These are phyloP conservation scores for Diplodus puntazzo DNA, from an alignment of 2,797 vertebrate genomes.

Conservation along the genomic window DNA sequence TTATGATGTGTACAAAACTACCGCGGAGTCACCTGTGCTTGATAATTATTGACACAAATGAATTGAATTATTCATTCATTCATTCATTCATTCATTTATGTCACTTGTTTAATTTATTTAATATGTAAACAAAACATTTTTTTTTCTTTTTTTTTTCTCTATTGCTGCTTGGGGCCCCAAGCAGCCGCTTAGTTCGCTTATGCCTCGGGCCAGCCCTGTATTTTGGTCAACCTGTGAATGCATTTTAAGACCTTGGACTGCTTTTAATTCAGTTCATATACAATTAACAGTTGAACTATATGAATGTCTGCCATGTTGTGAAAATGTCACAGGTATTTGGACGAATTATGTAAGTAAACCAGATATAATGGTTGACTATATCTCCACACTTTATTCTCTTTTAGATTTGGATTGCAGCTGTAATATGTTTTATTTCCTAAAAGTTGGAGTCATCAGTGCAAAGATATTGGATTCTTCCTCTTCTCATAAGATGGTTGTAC, in stretches of 20 bases:
- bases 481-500: too few species aligned
- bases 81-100: too few species aligned
- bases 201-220: too few species aligned
- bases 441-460: background rate
- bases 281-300: background rate
- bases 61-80: too few species aligned
- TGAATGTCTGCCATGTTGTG: background rate
- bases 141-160: too few species aligned
- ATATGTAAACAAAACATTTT: too few species aligned
- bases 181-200: too few species aligned
- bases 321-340: background rate
- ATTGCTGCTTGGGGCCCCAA: too few species aligned
- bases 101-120: too few species aligned
- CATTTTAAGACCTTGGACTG: too few species aligned
- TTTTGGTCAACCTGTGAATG: background rate
- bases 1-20: background rate
- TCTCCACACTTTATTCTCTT: background rate
- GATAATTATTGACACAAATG: too few species aligned
- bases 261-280: background rate
- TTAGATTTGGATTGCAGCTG: background rate
- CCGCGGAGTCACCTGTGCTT: too few species aligned
- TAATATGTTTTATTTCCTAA: background rate
- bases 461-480: background rate
- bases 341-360: background rate
- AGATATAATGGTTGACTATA: background rate